These are phyloP conservation scores for Syngnathus floridae DNA, from an alignment of 2,113 vertebrate genomes.

Conservation along the genomic window DNA sequence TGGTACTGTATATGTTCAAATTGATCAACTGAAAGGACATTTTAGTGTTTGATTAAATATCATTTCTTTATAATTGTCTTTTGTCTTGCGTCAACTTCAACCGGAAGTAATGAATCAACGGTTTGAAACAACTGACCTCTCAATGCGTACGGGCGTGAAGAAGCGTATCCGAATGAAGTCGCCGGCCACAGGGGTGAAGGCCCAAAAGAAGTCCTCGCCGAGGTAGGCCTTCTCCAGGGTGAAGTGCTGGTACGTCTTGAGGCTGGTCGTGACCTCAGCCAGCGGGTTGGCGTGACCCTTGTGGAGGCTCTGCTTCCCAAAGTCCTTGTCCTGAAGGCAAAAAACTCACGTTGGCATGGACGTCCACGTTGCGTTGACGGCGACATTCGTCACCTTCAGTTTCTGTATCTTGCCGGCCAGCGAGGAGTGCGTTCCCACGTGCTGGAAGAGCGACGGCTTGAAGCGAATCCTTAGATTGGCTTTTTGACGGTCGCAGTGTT, in stretches of 20 bases:
- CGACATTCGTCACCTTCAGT: conserved; percentile 69
- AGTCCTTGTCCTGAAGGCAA: conserved; percentile 86
- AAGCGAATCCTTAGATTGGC: conserved; percentile 96
- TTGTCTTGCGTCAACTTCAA: too few relatives aligned
- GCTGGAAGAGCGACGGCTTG: conserved; percentile 97
- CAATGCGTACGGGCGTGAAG: conserved; percentile 89
- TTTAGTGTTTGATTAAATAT: too few relatives aligned
- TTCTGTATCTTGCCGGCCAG: conserved; percentile 98
- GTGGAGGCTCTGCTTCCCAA: conserved; percentile 88
- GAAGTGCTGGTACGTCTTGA: conserved; percentile 99
- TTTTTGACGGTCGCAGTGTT: conserved; percentile 97
- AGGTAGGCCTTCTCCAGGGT: conserved; percentile 97
- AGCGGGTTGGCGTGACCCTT: conserved; percentile 95
- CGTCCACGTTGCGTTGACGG: neutral
- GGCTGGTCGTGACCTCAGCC: conserved; percentile 93
- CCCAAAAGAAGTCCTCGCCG: conserved; percentile 98
- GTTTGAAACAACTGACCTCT: conserved; percentile 69
- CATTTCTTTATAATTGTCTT: too few relatives aligned
- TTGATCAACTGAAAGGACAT: too few relatives aligned
- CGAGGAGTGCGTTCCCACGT: conserved; percentile 94
- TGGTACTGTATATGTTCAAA: too few relatives aligned
- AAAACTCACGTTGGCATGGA: neutral
- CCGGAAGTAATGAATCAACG: neutral
- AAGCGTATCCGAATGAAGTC: conserved; percentile 97
- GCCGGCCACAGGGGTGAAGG: conserved; percentile 89